These are phyloP conservation scores for Anolis sagrei DNA, from an alignment of 2,113 vertebrate species.

Conservation along the genomic window DNA sequence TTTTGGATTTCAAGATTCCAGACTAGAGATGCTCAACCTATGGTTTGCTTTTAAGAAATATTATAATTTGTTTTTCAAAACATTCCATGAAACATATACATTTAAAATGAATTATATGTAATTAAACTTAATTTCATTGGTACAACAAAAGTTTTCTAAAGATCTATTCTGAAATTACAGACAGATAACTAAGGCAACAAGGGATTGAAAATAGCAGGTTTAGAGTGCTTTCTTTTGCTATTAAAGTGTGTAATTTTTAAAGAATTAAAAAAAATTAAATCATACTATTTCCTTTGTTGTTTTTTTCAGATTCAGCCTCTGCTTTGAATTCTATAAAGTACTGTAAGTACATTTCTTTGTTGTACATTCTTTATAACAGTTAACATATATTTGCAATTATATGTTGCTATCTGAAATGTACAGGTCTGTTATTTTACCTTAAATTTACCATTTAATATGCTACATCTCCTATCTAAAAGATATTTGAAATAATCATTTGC, in stretches of 20 bases:
- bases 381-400: constrained; percentile 46
- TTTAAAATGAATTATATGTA: background rate
- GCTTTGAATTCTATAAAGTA: constrained; percentile 26
- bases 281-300: background rate
- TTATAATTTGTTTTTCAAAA: background rate
- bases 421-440: background rate
- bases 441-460: constrained; percentile 40
- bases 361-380: constrained; percentile 34
- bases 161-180: background rate
- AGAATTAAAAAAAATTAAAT: background rate
- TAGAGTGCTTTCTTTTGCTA: background rate
- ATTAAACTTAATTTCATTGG: constrained; percentile 6
- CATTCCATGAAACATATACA: background rate
- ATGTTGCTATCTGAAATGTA: constrained; percentile 2
- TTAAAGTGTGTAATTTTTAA: background rate
- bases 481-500: background rate
- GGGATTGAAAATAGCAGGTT: background rate
- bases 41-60: background rate
- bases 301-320: constrained; percentile 26
- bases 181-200: background rate
- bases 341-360: constrained; percentile 32
- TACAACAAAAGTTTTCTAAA: background rate
- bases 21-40: background rate
- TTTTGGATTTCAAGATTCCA: too few species aligned
- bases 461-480: constrained; percentile 26